Conservation (phyloP, 2,113 vertebrate genomes). For the Phrynocephalus versicolor region DNA sequence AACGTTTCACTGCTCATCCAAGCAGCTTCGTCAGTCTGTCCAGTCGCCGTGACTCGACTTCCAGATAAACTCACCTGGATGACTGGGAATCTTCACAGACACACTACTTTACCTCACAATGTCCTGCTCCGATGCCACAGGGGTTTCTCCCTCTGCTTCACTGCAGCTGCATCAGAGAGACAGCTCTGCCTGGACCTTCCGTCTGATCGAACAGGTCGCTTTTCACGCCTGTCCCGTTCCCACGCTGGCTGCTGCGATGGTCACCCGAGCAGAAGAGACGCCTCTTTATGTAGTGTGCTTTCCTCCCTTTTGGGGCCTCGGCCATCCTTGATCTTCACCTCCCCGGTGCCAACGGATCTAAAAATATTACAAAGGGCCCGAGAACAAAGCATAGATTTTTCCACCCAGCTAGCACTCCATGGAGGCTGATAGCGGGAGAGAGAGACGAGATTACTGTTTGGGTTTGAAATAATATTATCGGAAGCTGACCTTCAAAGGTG, state of each 20-base stretch:
- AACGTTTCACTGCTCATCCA: no score
- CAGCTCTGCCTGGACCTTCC: neutral
- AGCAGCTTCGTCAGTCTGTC: no score
- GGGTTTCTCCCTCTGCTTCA: neutral
- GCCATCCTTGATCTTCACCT: neutral
- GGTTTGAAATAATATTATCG: slow-evolving; percentile 16
- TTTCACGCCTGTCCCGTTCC: neutral
- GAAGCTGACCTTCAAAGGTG: neutral
- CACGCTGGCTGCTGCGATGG: neutral
- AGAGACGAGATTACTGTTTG: neutral
- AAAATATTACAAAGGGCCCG: slow-evolving; percentile 20
- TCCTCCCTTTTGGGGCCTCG: neutral
- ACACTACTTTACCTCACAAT: neutral
- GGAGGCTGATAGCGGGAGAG: neutral
- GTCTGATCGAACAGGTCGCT: neutral
- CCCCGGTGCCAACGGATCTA: neutral
- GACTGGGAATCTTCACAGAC: no score
- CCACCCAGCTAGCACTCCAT: neutral
- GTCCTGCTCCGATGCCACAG: neutral
- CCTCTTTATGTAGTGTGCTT: neutral
- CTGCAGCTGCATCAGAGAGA: neutral
- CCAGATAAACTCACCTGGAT: no score
- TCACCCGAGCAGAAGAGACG: no score
- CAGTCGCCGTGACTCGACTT: no score
- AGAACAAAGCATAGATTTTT: slow-evolving; percentile 6